Percentiles rank a stretch among this genome's conserved stretches.
These are phyloP conservation scores for Agonopterix alstromeriana DNA, from an alignment of 2,888 invertebrate genomes.

Conservation along the genomic window DNA sequence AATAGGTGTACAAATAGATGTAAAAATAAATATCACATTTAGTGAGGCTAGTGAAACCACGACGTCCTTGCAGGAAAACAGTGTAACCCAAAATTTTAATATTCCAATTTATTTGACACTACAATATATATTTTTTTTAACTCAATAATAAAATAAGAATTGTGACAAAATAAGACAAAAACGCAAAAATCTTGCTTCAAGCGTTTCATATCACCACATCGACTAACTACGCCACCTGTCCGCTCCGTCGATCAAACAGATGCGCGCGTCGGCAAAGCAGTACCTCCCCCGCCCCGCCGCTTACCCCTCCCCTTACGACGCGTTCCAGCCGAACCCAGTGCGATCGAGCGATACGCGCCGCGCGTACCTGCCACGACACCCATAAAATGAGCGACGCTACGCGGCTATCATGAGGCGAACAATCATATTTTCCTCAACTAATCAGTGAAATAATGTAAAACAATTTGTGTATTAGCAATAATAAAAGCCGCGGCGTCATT, in stretches of 20 bases:
- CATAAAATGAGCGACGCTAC: slow-evolving; percentile 54
- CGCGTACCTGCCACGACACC: slow-evolving; percentile 37
- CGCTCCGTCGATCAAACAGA: slow-evolving; percentile 15
- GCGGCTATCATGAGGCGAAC: slow-evolving; percentile 60
- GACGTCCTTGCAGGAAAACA: neutral
- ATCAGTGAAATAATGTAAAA: slow-evolving; percentile 74
- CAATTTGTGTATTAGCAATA: slow-evolving; percentile 77
- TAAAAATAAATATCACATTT: too few species aligned
- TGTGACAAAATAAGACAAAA: neutral
- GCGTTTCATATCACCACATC: neutral
- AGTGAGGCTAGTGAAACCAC: neutral
- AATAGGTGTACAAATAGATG: too few species aligned
- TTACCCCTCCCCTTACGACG: slow-evolving; percentile 29
- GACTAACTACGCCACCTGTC: slow-evolving; percentile 3
- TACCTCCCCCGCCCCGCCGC: slow-evolving; percentile 7
- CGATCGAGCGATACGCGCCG: slow-evolving; percentile 68
- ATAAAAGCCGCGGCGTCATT: slow-evolving; percentile 76
- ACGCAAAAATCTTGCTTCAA: slow-evolving; percentile 1
- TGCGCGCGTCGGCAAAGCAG: slow-evolving; percentile 31
- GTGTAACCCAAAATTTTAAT: neutral
- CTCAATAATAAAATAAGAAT: neutral
- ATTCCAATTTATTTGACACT: neutral
- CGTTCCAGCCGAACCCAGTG: slow-evolving; percentile 51
- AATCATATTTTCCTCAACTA: slow-evolving; percentile 48
- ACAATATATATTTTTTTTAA: neutral